Conservation (phyloP, 2,797 vertebrate genomes). For the Amphiprion clarkii region DNA sequence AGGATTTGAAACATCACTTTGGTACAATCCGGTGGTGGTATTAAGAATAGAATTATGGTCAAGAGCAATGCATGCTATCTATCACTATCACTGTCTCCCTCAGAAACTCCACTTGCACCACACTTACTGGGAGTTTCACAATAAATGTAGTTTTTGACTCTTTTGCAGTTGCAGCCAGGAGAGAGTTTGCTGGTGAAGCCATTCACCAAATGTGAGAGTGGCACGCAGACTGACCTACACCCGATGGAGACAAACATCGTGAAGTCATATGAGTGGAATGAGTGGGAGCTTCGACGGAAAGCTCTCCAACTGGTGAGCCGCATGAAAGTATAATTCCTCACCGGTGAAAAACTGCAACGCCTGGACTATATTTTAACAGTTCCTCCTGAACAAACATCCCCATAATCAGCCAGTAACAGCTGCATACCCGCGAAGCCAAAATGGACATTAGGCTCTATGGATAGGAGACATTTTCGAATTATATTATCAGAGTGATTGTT, state of each 20-base stretch:
- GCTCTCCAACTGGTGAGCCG: constrained; percentile 93
- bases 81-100: no score
- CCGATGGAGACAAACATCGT: constrained; percentile 88
- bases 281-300: constrained; percentile 94
- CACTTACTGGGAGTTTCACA: no score
- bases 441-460: no score
- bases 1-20: not conserved
- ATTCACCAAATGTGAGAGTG: constrained; percentile 82
- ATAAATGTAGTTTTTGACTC: not conserved
- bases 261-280: constrained; percentile 94
- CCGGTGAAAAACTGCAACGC: no score
- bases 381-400: no score
- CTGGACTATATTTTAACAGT: no score
- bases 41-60: not conserved
- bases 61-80: not conserved
- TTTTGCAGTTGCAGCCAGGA: constrained; percentile 79
- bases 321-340: not conserved
- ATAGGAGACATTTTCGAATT: no score
- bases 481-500: no score
- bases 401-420: no score
- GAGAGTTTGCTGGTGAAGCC: constrained; percentile 76
- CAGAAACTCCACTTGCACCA: not conserved
- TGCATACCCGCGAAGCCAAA: no score
- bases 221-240: constrained; percentile 94
- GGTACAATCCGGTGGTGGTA: not conserved